Evolutionary conservation across 2,888 invertebrate genomes (phyloP).

Genomic region (Calameuta idolon): DNA sequence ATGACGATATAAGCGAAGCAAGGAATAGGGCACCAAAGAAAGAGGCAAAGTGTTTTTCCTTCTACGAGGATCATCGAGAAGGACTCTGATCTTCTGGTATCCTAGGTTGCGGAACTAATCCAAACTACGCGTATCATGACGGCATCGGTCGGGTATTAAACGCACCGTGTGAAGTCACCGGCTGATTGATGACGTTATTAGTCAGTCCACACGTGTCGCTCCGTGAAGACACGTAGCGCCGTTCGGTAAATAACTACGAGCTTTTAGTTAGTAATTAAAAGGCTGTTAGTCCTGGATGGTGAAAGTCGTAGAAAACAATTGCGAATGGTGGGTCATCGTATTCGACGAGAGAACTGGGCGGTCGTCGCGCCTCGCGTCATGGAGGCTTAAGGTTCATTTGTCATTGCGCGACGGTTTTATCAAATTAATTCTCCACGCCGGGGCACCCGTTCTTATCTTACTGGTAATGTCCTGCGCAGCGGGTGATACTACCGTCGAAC

Average conservation of each 20-base stretch:
- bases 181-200: slow-evolving; percentile 63
- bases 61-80: neutral
- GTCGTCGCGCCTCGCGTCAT: neutral
- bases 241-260: slow-evolving; percentile 3
- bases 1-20: neutral
- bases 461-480: slow-evolving; percentile 20
- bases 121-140: slow-evolving; percentile 62
- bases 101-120: slow-evolving; percentile 56
- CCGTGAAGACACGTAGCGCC: slow-evolving; percentile 1
- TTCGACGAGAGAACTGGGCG: slow-evolving; percentile 2
- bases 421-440: slow-evolving; percentile 8
- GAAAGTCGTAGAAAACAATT: slow-evolving; percentile 6
- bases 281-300: neutral
- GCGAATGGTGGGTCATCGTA: neutral
- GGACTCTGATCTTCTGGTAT: slow-evolving; percentile 12
- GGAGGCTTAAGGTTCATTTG: slow-evolving; percentile 1
- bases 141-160: slow-evolving; percentile 52
- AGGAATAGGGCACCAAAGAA: neutral
- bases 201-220: slow-evolving; percentile 37
- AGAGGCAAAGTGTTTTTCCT: neutral
- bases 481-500: slow-evolving; percentile 22
- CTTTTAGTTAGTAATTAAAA: slow-evolving; percentile 10
- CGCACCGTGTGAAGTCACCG: slow-evolving; percentile 48
- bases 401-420: slow-evolving; percentile 9
- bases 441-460: slow-evolving; percentile 7